Percentiles rank a stretch among this genome's conserved stretches.
phyloP scores from a whole-genome alignment of 2,113 vertebrate species.

The Grallaria varia region DNA sequence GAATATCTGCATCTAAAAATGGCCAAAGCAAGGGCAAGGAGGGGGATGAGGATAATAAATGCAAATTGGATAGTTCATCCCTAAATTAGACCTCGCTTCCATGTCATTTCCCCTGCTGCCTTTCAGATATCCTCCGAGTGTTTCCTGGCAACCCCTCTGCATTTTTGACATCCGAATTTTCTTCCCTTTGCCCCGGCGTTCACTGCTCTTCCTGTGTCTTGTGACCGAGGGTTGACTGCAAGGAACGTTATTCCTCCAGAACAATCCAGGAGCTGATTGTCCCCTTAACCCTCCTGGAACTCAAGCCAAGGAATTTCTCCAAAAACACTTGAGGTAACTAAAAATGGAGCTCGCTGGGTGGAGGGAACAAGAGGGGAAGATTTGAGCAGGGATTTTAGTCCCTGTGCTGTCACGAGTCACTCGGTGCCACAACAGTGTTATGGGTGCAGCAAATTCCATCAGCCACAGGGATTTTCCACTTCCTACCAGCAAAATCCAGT shows the following conservation, averaged over 20 bases:
- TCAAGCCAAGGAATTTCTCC: background rate
- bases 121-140: background rate
- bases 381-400: background rate
- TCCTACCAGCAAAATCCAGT: accelerated
- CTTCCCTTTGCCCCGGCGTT: constrained; percentile 5
- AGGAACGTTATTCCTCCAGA: background rate
- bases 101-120: background rate
- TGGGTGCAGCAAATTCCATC: background rate
- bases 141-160: constrained; percentile 36
- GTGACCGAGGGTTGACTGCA: constrained; percentile 4
- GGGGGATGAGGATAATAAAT: background rate
- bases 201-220: constrained; percentile 64
- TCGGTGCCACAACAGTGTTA: accelerated
- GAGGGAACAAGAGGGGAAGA: background rate
- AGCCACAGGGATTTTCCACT: background rate
- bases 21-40: background rate
- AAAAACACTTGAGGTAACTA: background rate
- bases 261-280: background rate
- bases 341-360: accelerated
- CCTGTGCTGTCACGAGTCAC: accelerated
- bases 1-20: background rate
- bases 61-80: background rate
- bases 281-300: background rate
- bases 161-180: constrained; percentile 37
- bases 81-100: background rate